Evolutionary conservation across 2,888 invertebrate species (phyloP), one percentile per base, ranked within the genome.

Genomic region (Arge pagana): DNA sequence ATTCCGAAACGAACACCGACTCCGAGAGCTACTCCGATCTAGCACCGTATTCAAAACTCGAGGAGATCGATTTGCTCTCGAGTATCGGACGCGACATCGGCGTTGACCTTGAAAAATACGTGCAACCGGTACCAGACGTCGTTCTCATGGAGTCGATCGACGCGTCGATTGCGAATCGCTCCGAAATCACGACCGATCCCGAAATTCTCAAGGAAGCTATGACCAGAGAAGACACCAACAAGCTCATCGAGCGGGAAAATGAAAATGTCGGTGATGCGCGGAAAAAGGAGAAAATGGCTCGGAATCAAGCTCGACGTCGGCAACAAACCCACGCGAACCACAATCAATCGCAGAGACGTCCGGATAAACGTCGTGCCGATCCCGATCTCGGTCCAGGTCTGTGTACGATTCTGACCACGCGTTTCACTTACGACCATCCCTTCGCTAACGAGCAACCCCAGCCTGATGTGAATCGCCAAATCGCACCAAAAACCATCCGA

Each of bases 231-330:
- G 74, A 74, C 37, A 71, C 71, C 2, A 74, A 72, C 42, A 73
- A 74, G 35, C 55, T 77, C 55, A 10, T 72, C 58, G 64, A 76
- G 59, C 53, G 70, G 50, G 59, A 70, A 19, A 54, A 68, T 15
- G 64, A 72, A 19, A 76, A 78, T 49, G 73, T 75, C 33, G 72
- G 71, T 2, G 77, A 80, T 48, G 74, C 78, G 4, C 76, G 80
- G 39, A 82, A 82, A 65, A 82, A 81, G 63, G 82, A 82, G 62
- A 82, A 81, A 60, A 79, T 81, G 73, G 80, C 69, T 15, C 71
- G 74, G 24, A 78, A 79, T 54, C 76, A 76, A 53, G 75, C 76
- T 15, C 72, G 76, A 31, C 74, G 78, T 31, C 78, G 80, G 13
- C 79, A 80, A 64, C 79, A 78, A 56, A 74, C 76, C 40, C 64